Evolutionary conservation across 2,797 vertebrate species (phyloP).

Genomic region (Centroberyx gerrardi): DNA sequence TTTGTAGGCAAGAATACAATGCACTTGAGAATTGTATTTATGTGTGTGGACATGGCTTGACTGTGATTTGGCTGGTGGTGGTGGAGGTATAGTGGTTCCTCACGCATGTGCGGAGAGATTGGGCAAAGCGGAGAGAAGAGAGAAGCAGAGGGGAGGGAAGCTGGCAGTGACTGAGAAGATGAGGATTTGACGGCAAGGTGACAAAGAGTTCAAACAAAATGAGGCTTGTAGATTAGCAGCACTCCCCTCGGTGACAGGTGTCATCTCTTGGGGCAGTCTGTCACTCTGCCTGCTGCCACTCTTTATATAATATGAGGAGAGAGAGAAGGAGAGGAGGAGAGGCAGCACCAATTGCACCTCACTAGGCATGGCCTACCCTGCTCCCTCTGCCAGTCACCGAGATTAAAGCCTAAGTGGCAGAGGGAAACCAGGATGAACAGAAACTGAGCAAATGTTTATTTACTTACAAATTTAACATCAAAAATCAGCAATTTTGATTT

Average conservation of each 20-base stretch:
- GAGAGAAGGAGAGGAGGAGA: constrained; percentile 57
- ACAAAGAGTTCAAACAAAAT: constrained; percentile 98
- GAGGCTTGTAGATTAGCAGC: constrained; percentile 96
- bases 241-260: constrained; percentile 98
- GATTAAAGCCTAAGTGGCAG: constrained; percentile 83
- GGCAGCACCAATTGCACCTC: constrained; percentile 79
- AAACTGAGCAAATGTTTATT: constrained; percentile 70
- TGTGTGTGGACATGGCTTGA: constrained; percentile 30
- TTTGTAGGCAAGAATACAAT: constrained; percentile 27
- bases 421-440: constrained; percentile 58
- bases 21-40: constrained; percentile 28
- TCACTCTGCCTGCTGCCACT: constrained; percentile 98
- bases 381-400: constrained; percentile 81
- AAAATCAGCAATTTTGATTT: constrained; percentile 34
- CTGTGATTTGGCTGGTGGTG: constrained; percentile 37
- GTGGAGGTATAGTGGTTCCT: constrained; percentile 52
- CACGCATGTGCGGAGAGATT: constrained; percentile 50
- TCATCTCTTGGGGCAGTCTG: constrained; percentile 99
- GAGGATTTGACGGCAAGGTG: constrained; percentile 96
- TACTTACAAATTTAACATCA: constrained; percentile 9
- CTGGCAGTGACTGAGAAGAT: constrained; percentile 95
- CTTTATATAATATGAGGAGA: constrained; percentile 90
- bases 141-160: constrained; percentile 78
- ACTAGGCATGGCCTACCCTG: constrained; percentile 73
- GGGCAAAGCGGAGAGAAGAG: constrained; percentile 66